Evolutionary conservation across 2,888 invertebrate genomes (phyloP).

Genomic region (Drosophila peninsularis): DNA sequence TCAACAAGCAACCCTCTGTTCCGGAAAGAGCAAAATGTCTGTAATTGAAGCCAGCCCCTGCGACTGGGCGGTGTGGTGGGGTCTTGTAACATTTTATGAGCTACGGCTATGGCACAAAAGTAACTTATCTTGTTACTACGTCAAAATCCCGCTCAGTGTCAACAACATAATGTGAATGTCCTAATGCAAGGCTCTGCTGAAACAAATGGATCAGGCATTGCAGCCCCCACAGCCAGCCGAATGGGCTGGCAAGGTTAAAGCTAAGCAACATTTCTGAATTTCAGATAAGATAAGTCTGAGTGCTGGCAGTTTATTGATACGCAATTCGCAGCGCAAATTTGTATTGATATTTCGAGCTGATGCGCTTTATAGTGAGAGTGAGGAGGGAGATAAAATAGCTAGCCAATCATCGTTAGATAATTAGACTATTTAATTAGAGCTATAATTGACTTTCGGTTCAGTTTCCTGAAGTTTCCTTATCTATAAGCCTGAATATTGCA

Average conservation of each 20-base stretch:
- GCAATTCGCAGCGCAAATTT: not conserved
- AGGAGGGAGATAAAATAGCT: not conserved
- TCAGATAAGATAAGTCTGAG: not conserved
- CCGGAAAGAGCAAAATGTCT: conserved; percentile 33
- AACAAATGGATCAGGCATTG: conserved; percentile 10
- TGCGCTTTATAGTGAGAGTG: too few relatives aligned
- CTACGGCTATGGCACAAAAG: conserved; percentile 55
- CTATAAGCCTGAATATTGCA: not conserved
- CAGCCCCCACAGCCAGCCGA: not conserved
- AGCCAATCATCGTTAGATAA: not conserved
- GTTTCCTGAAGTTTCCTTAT: not conserved
- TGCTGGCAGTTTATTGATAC: not conserved
- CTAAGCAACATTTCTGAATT: not conserved
- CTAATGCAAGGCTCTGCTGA: conserved; percentile 30
- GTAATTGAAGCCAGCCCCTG: conserved; percentile 55
- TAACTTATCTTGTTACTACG: conserved; percentile 68
- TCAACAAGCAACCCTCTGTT: conserved; percentile 55
- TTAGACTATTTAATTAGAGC: not conserved
- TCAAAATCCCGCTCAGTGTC: conserved; percentile 25
- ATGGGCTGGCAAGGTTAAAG: not conserved
- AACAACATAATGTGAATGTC: conserved; percentile 25
- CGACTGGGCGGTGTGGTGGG: not conserved
- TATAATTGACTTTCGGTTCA: not conserved
- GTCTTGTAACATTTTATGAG: conserved; percentile 46
- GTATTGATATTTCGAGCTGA: too few relatives aligned